A percentile compares a stretch with the other conserved stretches of the same genome.
Conservation (phyloP, 2,888 invertebrate species). For the Lasioglossum oenotherae region DNA sequence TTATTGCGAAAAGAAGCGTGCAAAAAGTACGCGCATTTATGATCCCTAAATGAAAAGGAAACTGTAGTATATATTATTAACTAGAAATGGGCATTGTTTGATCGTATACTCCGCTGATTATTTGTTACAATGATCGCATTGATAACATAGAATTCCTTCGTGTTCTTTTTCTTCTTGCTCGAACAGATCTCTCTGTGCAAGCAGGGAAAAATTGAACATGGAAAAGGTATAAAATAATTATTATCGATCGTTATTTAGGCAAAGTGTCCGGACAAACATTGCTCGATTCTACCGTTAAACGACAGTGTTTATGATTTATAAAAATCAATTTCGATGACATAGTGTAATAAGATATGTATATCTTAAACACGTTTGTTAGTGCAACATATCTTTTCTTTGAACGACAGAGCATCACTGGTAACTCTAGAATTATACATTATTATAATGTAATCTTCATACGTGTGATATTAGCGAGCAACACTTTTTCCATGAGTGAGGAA, state of each 20-base stretch:
- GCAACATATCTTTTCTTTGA: conserved; percentile 48
- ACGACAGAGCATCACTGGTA: conserved; percentile 52
- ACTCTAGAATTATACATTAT: conserved; percentile 60
- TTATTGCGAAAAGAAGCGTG: conserved; percentile 7
- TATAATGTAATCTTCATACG: conserved; percentile 67
- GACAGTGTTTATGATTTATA: conserved; percentile 12
- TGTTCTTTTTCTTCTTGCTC: background rate
- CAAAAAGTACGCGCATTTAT: conserved; percentile 52
- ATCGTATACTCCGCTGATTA: background rate
- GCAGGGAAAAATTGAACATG: background rate
- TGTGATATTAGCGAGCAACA: conserved; percentile 76
- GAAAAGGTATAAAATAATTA: background rate
- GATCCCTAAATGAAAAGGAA: conserved; percentile 21
- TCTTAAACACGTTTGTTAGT: conserved; percentile 34
- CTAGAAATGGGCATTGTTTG: conserved; percentile 37
- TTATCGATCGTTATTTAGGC: conserved; percentile 9
- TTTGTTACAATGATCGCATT: background rate
- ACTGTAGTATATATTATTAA: conserved; percentile 20
- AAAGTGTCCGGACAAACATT: conserved; percentile 27
- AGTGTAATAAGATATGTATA: conserved; percentile 39
- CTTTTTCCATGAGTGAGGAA: conserved; percentile 53
- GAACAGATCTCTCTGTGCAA: background rate
- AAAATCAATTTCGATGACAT: conserved; percentile 34
- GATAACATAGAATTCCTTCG: background rate
- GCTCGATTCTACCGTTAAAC: conserved; percentile 41